phyloP scores from a whole-genome alignment of 2,888 invertebrate genomes.

The Lycocerus yunnanus region DNA sequence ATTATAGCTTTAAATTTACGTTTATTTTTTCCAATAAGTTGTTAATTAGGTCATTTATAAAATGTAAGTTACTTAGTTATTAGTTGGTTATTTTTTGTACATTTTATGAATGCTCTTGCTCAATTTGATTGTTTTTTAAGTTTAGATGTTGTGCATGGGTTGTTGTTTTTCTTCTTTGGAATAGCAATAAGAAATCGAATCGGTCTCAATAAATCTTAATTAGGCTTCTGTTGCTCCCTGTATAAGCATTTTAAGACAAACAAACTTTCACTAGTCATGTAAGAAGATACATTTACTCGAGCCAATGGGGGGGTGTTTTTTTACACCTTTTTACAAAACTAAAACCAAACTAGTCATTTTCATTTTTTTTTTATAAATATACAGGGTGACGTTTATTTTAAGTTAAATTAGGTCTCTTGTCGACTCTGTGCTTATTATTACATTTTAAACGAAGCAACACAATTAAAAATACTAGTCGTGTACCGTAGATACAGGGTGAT shows the following conservation, averaged over 20 bases:
- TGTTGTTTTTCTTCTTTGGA: neutral
- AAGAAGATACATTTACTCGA: neutral
- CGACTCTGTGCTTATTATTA: neutral
- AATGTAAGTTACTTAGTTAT: neutral
- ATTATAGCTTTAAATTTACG: constrained; percentile 12
- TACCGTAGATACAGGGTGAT: neutral
- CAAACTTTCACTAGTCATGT: neutral
- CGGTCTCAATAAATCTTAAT: neutral
- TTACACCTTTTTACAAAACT: neutral
- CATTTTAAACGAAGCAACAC: neutral
- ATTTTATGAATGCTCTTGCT: neutral
- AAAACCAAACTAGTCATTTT: neutral
- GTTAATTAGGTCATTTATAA: neutral
- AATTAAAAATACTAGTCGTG: neutral
- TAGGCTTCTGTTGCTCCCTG: neutral
- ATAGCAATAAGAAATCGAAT: neutral
- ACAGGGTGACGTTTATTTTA: neutral
- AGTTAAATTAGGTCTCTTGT: neutral
- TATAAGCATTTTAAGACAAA: neutral
- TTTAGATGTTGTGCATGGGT: neutral
- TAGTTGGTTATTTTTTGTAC: neutral
- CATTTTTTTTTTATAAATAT: neutral
- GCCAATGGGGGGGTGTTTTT: too few species aligned
- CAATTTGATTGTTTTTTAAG: neutral
- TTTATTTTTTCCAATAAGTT: neutral